A percentile compares a stretch with the other conserved stretches of the same genome.
Evolutionary conservation across 92 coral and sea anemone species (phyloP).

Genomic region (Diadumene lineata): DNA sequence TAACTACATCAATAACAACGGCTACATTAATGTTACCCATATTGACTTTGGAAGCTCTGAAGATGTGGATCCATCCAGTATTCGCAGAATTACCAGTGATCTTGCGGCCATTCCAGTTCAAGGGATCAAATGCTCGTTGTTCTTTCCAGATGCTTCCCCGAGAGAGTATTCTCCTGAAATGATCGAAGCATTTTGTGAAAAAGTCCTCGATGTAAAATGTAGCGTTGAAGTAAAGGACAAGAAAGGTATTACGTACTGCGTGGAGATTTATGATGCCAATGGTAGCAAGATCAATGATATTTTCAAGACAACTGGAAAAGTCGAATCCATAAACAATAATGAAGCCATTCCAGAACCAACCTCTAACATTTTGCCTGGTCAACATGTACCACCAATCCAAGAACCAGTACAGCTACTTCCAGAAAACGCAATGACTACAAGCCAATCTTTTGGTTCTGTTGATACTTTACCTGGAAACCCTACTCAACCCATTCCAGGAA

Average conservation of each 20-base stretch:
- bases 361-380: background rate
- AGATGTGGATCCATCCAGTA: conserved; percentile 61
- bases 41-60: conserved; percentile 95
- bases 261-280: conserved; percentile 17
- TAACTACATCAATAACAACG: conserved; percentile 69
- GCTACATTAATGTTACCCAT: conserved; percentile 69
- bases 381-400: too few relatives aligned
- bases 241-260: background rate
- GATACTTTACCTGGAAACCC: background rate
- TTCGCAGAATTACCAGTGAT: conserved; percentile 67
- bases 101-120: conserved; percentile 67
- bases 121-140: conserved; percentile 71
- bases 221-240: conserved; percentile 40
- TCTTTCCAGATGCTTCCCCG: conserved; percentile 41
- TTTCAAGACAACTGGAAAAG: background rate
- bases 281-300: conserved; percentile 13
- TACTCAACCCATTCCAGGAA: background rate
- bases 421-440: background rate
- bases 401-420: background rate
- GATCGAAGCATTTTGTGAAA: conserved; percentile 43
- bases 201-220: conserved; percentile 58
- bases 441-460: background rate
- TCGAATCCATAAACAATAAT: background rate
- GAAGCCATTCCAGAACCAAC: background rate
- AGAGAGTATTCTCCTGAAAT: conserved; percentile 68